A percentile compares a stretch with the other conserved stretches of the same genome.
These are phyloP conservation scores for Drosophila mettleri DNA, from an alignment of 2,888 invertebrate genomes.

Conservation along the genomic window DNA sequence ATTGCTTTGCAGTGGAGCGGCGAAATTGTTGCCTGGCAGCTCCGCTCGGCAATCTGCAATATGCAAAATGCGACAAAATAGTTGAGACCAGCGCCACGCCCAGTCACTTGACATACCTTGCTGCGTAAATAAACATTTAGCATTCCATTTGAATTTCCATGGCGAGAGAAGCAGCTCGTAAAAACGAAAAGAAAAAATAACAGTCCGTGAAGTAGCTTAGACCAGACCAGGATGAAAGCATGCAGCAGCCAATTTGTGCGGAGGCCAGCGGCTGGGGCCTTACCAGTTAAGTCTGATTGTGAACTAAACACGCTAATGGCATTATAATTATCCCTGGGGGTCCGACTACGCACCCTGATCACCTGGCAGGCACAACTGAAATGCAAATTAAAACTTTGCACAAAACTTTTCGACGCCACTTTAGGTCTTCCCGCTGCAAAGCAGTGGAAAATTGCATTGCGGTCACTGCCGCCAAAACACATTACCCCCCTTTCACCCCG, in stretches of 20 bases:
- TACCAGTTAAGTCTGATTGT: constrained; percentile 70
- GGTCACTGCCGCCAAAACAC: constrained; percentile 22
- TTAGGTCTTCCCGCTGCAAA: constrained; percentile 59
- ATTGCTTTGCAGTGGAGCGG: constrained; percentile 49
- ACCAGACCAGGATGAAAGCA: constrained; percentile 50
- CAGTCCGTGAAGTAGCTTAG: constrained; percentile 9
- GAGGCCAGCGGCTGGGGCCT: constrained; percentile 18
- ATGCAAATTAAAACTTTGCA: constrained; percentile 72
- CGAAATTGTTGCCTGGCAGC: constrained; percentile 44
- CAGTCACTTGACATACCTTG: constrained; percentile 48
- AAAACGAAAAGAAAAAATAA: constrained; percentile 1
- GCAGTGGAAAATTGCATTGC: constrained; percentile 68
- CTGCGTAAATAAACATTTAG: constrained; percentile 78
- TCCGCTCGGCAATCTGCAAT: constrained; percentile 59
- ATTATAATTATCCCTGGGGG: constrained; percentile 76
- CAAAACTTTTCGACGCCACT: constrained; percentile 64
- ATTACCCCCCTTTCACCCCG: not conserved
- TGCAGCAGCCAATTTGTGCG: constrained; percentile 64
- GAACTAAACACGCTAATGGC: constrained; percentile 80
- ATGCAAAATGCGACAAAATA: constrained; percentile 76
- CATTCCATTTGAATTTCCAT: constrained; percentile 73
- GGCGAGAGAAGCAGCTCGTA: constrained; percentile 29
- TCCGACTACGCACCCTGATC: constrained; percentile 18
- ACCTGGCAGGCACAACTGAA: constrained; percentile 51
- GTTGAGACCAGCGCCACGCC: constrained; percentile 57